Evolutionary conservation across 2,113 vertebrate genomes (phyloP), one percentile per base, ranked within the genome.

Genomic region (Pteruthius melanotis): DNA sequence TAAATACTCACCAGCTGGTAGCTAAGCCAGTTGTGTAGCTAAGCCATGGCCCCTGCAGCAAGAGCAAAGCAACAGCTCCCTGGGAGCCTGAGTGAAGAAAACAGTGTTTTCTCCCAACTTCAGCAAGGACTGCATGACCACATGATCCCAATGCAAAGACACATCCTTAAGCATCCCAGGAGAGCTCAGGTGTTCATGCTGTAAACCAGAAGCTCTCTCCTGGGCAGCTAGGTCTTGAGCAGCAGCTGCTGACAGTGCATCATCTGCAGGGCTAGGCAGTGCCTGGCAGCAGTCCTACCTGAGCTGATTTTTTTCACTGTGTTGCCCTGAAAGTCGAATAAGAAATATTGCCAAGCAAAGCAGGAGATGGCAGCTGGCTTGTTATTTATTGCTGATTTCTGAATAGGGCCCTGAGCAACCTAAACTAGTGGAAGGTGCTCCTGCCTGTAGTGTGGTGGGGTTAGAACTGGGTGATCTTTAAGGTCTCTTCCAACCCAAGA

Each of bases 381-480:
- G 50, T 37, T 70, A 30, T 44, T 49, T 83, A 44, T 45, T 70
- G 23, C 31, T 83, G 30, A 11, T 59, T 84, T 61, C 4, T 69
- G 30, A 53, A 54, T 11, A 69, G 21, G 39, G 11, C 17, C 26
- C 21, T 27, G 40, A 69, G 47, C 61, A 27, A 40, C 21, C 30
- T 40, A 13, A 40, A 8, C 24, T 22, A 76, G 30, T 10, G 11
- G 13, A 68, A 61, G 6, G 6, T 47, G 14, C 47, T 9, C 30
- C 24, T 82, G n/a, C 42, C 61, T 0, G 0, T 39, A 8, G 10
- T 22, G 11, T 11, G 10, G 7, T 6, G 17, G 26, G 3, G 5
- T 14, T 60, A 18, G 24, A 75, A 83, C 10, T 5, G 26, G 7
- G 17, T 18, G 17, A 45, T 60, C 9, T 75, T 75, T 31, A n/a